Percentiles rank a stretch among this genome's conserved stretches.
Conservation (phyloP, 1,140 invertebrate species). For the Wasmannia auropunctata region DNA sequence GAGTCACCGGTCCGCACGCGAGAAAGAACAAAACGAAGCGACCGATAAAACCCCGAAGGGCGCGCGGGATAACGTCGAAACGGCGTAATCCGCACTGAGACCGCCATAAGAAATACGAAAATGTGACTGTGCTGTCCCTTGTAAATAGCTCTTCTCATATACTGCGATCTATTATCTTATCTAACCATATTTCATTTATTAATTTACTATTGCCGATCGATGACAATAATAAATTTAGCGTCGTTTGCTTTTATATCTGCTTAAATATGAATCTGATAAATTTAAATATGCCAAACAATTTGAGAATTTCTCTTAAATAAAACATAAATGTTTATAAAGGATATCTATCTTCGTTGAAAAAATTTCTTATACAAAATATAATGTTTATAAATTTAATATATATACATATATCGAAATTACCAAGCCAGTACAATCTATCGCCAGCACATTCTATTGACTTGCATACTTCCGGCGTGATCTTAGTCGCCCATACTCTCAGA, state of each 20-base stretch:
- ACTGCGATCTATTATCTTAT: neutral
- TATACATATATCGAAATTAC: neutral
- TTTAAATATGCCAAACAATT: neutral
- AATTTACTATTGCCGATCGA: neutral
- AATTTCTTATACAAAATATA: neutral
- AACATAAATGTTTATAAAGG: neutral
- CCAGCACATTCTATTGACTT: neutral
- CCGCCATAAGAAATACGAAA: constrained; percentile 30
- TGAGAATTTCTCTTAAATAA: neutral
- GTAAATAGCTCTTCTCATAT: neutral
- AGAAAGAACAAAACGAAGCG: constrained; percentile 37
- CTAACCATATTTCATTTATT: neutral
- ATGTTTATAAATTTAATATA: neutral
- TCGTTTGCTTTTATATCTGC: neutral
- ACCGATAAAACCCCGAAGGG: constrained; percentile 48
- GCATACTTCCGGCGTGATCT: neutral
- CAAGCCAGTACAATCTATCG: neutral
- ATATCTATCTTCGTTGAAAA: neutral
- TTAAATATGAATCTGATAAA: neutral
- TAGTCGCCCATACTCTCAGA: neutral
- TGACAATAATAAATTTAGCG: neutral
- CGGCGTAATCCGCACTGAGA: constrained; percentile 30
- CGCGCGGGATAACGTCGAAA: constrained; percentile 21
- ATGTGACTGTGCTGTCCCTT: neutral
- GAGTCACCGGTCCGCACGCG: constrained; percentile 32